A percentile compares a stretch with the other conserved stretches of the same genome.
Conservation (phyloP, 30 jellyfish, hydroid and myxozoan genomes). For the Mastigias papua region DNA sequence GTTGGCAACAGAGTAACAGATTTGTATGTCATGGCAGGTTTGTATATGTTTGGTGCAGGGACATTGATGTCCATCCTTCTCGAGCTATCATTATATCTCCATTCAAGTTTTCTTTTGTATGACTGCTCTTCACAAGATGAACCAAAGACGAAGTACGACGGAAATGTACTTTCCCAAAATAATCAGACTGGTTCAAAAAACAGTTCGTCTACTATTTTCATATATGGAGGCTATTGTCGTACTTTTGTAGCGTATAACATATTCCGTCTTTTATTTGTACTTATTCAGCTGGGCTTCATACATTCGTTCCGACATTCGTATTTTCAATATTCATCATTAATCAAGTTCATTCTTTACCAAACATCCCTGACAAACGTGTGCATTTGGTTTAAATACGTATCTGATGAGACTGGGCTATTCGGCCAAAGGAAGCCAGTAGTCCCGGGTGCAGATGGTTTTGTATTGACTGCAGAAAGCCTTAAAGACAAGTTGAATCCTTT, state of each 20-base stretch:
- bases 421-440: neutral
- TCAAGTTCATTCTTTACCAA: constrained; percentile 3
- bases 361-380: constrained; percentile 14
- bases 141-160: neutral
- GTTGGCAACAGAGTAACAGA: neutral
- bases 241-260: neutral
- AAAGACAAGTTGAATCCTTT: constrained; percentile 23
- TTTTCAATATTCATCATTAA: neutral
- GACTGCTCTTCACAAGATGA: neutral
- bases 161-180: neutral
- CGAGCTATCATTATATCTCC: neutral
- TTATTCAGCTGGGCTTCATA: neutral
- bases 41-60: constrained; percentile 13
- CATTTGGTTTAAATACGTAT: constrained; percentile 7
- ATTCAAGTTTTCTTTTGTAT: constrained; percentile 4
- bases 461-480: neutral
- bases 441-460: neutral
- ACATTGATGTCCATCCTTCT: neutral
- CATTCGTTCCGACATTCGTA: constrained; percentile 14
- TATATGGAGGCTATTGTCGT: constrained; percentile 5
- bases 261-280: neutral
- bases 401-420: constrained; percentile 13
- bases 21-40: constrained; percentile 9
- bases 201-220: neutral
- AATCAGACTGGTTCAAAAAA: neutral